Base-by-base conservation (phyloP, 1,140 invertebrate genomes). In the Papilio machaon region DNA sequence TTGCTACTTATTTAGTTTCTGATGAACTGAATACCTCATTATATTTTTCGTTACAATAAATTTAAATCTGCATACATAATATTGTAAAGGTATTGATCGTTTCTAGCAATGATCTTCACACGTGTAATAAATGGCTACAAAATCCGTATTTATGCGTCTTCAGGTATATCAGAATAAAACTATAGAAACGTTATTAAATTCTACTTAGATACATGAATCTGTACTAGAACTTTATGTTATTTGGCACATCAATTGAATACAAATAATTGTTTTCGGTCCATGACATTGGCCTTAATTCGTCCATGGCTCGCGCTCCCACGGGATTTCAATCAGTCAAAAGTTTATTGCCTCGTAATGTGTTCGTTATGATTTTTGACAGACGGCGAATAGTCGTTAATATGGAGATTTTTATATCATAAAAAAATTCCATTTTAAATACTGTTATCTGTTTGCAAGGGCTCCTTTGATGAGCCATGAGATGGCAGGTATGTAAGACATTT, bases 251-350 rank as follows among this genome's bases (percentile, higher is more conserved):
- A 79, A 79, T 79, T 79, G 76, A 52, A 67, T 79, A 70, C 80
- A 73, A 77, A 77, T 80, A 81, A 83, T 81, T 38, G 52, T 80
- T 64, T 74, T 49, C 47, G 79, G 60, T 79, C 80, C 82, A 87
- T 87, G 90, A 89, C 90, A 90, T 90, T 92, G 90, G 89, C 91
- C 90, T 87, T 85, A 91, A 92, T 91, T 85, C 78, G 78, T 81
- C 79, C 81, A 78, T 78, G 84, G 74, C 47, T 52, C 81, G 58
- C 80, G 81, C 81, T 93, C 91, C 83, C 91, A 91, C 91, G 91
- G 85, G 89, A 88, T 86, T 91, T 85, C 82, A 86, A 90, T 86
- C 91, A 88, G 85, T 80, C 84, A 85, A 86, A 88, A 90, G 88
- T 92, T 91, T 86, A 90, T 88, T 85, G 77, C 64, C 81, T 82